Base-by-base conservation (phyloP, 2,113 vertebrate species). In the Grantiella picta region DNA sequence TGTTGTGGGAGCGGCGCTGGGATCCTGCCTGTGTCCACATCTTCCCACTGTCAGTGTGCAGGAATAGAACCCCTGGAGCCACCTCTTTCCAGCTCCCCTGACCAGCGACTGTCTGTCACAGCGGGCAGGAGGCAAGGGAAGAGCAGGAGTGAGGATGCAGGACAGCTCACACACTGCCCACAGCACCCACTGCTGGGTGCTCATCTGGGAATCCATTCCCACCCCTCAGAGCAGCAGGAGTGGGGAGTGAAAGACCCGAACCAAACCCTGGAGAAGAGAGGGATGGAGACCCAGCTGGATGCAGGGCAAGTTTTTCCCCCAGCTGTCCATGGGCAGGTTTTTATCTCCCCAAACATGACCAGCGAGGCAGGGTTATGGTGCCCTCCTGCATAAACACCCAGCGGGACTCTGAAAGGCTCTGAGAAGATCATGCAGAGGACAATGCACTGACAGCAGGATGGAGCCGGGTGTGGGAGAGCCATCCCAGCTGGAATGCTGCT, bases 401-500 rank as follows among this genome's bases (percentile, higher is more conserved):
- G 25, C 36, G 10, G 8, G 31, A 91, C 75, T 69, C 61, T 33
- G 65, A 31, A 63, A 60, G 86, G 73, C 91, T 54, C 84, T 0
- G 2, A 28, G 82, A 45, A 85, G 95, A 97, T 95, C 90, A 90
- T 12, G 76, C 85, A 66, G 93, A 96, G 94, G 93, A 96, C 94
- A 96, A 82, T 50, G 56, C 71, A 9, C 84, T 93, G 94, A 92
- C 94, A 95, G 91, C 10, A 2, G 92, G 75, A 85, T 50, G 73
- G 79, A 45, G 77, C 4, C 3, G 60, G 94, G 95, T 95, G 96
- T 93, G 88, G 59, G 79, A 97, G 96, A 97, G 93, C 68, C 72
- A 16, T 92, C 88, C 96, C 96, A 97, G 94, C 96, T 97, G 96
- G 96, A 96, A 72, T 2, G 7, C 65, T 1, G 11, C 91, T 63